A percentile compares a stretch with the other conserved stretches of the same genome.
phyloP scores from a whole-genome alignment of 2,797 vertebrate genomes.

The Anabas testudineus region DNA sequence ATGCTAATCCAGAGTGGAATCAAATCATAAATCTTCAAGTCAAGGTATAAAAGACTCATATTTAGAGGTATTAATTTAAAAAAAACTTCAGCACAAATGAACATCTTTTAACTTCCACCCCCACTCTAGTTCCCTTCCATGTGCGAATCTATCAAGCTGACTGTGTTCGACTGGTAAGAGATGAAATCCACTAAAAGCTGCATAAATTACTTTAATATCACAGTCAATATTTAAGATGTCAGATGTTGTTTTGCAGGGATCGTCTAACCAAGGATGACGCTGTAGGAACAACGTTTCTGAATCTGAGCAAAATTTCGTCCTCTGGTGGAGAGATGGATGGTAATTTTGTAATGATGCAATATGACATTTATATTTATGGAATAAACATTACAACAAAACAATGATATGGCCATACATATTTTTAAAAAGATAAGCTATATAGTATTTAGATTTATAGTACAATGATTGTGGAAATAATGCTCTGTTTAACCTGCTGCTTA shows the following conservation, averaged over 20 bases:
- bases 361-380: slow-evolving; percentile 22
- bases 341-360: slow-evolving; percentile 53
- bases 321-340: slow-evolving; percentile 94
- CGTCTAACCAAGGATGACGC: slow-evolving; percentile 93
- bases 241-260: slow-evolving; percentile 86
- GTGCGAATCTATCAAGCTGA: slow-evolving; percentile 95
- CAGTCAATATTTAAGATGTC: slow-evolving; percentile 18
- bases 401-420: neutral
- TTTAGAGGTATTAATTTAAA: neutral
- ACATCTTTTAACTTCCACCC: slow-evolving; percentile 8
- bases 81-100: neutral
- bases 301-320: slow-evolving; percentile 93
- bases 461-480: neutral
- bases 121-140: slow-evolving; percentile 96
- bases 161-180: slow-evolving; percentile 94
- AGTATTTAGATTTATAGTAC: neutral
- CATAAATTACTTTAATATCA: neutral
- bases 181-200: neutral
- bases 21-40: slow-evolving; percentile 93
- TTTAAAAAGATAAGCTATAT: neutral
- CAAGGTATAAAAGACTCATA: slow-evolving; percentile 85
- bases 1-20: slow-evolving; percentile 98
- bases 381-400: slow-evolving; percentile 86
- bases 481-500: neutral
- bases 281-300: slow-evolving; percentile 91